Percentiles rank a stretch among this genome's conserved stretches.
phyloP scores from a whole-genome alignment of 1,140 invertebrate genomes.

The Drosophila eugracilis region DNA sequence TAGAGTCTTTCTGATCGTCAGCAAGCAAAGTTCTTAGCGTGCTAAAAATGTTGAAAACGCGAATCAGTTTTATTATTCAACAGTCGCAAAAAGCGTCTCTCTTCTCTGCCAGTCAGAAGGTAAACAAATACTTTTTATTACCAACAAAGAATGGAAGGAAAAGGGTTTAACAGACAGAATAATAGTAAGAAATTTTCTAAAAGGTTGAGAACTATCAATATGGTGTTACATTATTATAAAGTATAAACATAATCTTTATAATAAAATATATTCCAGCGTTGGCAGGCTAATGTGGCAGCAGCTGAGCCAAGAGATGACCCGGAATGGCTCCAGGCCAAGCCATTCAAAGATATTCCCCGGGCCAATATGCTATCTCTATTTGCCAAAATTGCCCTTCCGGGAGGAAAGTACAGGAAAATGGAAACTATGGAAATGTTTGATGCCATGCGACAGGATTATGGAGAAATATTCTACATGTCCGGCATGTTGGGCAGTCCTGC shows the following conservation, averaged over 20 bases:
- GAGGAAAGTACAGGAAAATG: slow-evolving; percentile 54
- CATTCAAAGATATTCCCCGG: slow-evolving; percentile 58
- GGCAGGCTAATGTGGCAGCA: slow-evolving; percentile 39
- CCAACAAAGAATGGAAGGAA: background rate
- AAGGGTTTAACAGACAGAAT: too few relatives aligned
- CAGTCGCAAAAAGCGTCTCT: slow-evolving; percentile 16
- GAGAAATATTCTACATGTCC: slow-evolving; percentile 39
- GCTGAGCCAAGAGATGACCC: slow-evolving; percentile 6
- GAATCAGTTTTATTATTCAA: slow-evolving; percentile 8
- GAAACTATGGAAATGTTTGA: slow-evolving; percentile 30
- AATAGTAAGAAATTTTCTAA: too few relatives aligned
- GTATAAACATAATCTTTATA: too few relatives aligned
- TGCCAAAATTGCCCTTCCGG: slow-evolving; percentile 27
- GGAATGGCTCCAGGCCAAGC: slow-evolving; percentile 55
- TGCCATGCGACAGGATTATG: slow-evolving; percentile 39
- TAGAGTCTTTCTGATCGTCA: slow-evolving; percentile 9
- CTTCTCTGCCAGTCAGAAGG: slow-evolving; percentile 9
- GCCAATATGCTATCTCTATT: slow-evolving; percentile 26
- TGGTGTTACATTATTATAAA: too few relatives aligned
- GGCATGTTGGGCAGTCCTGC: slow-evolving; percentile 30
- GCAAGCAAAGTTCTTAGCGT: slow-evolving; percentile 1
- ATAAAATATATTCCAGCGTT: slow-evolving; percentile 26
- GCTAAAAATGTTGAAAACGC: slow-evolving; percentile 27
- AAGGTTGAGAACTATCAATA: too few relatives aligned
- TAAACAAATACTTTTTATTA: slow-evolving; percentile 2